Base-by-base conservation (phyloP, 2,113 vertebrate species). In the Calcarius ornatus region DNA sequence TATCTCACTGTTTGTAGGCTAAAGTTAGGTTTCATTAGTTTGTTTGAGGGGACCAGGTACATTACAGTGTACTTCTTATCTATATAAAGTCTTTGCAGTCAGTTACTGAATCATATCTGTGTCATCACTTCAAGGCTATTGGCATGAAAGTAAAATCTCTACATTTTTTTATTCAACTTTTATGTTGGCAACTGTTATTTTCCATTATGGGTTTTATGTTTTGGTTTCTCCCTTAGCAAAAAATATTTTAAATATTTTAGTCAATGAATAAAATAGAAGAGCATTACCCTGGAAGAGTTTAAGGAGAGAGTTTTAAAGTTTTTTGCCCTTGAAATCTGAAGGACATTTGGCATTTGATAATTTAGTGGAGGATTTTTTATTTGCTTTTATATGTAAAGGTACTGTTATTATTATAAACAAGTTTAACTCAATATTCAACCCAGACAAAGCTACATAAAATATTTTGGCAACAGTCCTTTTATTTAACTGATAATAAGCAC, bases 11-110 rank as follows among this genome's bases (percentile, higher is more conserved):
- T 76, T 80, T 38, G 78, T 82, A 82, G 91, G 59, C 35, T 85
- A 65, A 90, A 56, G 61, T 85, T 87, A 91, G 59, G 63, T 90
- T 91, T 85, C 84, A 38, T 96, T 79, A 35, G 38, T 80, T 88
- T 94, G 35, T 86, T 85, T 94, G 84, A 82, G 73, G 66, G 48
- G 16, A 88, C 25, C 10, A 56, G 60, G 42, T 64, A 79, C 47
- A 20, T 80, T 53, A 16, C 25, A 50, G 5, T n/a, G 50, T 60
- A 31, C 35, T 94, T 17, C 57, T 81, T 84, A 90, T 78, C 64
- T 37, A 9, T 78, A 78, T 73, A 27, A 86, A 95, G 93, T 88
- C 95, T 91, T 94, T 80, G 42, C 75, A 90, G 43, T 85, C 84
- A 90, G 33, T 65, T 90, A 45, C 47, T 92, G 79, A 92, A 80